These are phyloP conservation scores for Drosophila pectinifera DNA, from an alignment of 1,140 invertebrate genomes.

Conservation along the genomic window DNA sequence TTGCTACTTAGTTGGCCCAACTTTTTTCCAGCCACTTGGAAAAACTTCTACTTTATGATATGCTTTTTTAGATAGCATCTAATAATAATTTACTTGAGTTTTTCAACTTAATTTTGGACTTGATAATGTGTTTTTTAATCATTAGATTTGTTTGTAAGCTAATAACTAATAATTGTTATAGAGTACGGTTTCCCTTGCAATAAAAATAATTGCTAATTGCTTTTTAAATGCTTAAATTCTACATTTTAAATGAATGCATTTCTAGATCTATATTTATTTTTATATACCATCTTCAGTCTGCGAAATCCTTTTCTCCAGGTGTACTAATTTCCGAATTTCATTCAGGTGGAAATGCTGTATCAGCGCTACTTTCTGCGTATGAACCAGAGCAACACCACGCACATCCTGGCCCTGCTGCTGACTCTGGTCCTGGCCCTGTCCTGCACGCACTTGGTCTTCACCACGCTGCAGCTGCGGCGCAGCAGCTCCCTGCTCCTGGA, in stretches of 20 bases:
- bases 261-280: not conserved
- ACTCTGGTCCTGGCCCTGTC: conserved; percentile 89
- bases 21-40: conserved; percentile 20
- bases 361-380: conserved; percentile 96
- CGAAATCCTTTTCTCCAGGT: conserved; percentile 4
- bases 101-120: not conserved
- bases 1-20: conserved; percentile 31
- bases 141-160: too few species aligned
- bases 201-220: too few species aligned
- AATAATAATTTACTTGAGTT: not conserved
- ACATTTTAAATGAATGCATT: too few species aligned
- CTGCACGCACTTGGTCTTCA: conserved; percentile 86
- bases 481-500: conserved; percentile 48
- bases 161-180: too few species aligned
- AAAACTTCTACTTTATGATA: not conserved
- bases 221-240: too few species aligned
- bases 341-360: conserved; percentile 94
- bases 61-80: not conserved
- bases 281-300: not conserved
- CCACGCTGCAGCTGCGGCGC: conserved; percentile 73
- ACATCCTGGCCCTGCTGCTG: conserved; percentile 91
- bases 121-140: too few species aligned
- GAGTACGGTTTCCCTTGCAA: too few species aligned
- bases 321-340: conserved; percentile 8
- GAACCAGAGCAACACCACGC: conserved; percentile 95